These are phyloP conservation scores for Agrenia bidenticulata DNA, from an alignment of 2,888 invertebrate genomes.

Conservation along the genomic window DNA sequence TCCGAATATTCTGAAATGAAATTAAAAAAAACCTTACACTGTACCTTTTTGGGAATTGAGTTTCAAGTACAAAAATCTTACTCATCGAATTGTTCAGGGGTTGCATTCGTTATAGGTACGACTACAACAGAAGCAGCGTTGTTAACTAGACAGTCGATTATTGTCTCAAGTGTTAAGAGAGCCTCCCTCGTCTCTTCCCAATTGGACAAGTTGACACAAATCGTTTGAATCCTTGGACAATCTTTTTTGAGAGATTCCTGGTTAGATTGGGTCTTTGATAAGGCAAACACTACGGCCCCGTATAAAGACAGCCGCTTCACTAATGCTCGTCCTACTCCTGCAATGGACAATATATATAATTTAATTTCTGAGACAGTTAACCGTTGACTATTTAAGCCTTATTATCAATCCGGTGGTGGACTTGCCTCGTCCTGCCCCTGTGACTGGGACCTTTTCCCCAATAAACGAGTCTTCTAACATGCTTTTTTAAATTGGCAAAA, in stretches of 20 bases:
- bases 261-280: constrained; percentile 70
- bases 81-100: constrained; percentile 71
- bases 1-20: constrained; percentile 58
- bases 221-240: constrained; percentile 63
- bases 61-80: constrained; percentile 58
- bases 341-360: not conserved
- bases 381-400: not conserved
- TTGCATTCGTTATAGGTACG: constrained; percentile 69
- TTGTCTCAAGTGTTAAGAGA: constrained; percentile 62
- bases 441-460: constrained; percentile 78
- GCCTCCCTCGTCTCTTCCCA: constrained; percentile 72
- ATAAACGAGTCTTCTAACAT: constrained; percentile 61
- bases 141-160: constrained; percentile 83
- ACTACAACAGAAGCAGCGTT: constrained; percentile 78
- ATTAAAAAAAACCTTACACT: too few species aligned
- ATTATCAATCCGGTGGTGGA: too few species aligned
- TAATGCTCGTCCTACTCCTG: constrained; percentile 66
- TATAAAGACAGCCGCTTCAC: constrained; percentile 23
- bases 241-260: constrained; percentile 66
- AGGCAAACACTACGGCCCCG: constrained; percentile 72
- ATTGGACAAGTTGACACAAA: constrained; percentile 71
- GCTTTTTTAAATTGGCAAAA: too few species aligned
- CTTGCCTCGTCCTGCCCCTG: constrained; percentile 79
- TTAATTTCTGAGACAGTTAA: not conserved
- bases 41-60: not conserved